Conservation (phyloP, 2,797 vertebrate genomes). For the Hylomyscus alleni region DNA sequence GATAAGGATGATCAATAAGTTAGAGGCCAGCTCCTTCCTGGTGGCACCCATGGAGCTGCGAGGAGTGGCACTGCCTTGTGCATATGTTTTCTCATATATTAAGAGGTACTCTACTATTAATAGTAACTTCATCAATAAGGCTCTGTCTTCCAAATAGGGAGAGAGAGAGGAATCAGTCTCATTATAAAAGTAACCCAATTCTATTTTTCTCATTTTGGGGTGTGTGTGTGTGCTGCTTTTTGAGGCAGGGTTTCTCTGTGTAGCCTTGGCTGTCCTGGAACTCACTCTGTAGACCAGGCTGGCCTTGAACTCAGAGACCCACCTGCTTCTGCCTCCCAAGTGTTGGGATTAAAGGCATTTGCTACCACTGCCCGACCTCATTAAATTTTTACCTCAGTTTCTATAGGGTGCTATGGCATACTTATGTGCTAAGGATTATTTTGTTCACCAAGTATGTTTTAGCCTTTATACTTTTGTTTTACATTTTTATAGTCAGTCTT, state of each 20-base stretch:
- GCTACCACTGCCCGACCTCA: not conserved
- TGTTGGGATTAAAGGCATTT: not conserved
- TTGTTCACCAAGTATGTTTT: slow-evolving; percentile 55
- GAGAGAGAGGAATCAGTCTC: not conserved
- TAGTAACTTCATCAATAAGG: not conserved
- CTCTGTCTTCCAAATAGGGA: not conserved
- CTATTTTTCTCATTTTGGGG: not conserved
- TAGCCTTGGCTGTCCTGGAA: not conserved
- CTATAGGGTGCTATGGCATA: not conserved
- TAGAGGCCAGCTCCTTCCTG: not conserved
- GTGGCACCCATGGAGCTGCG: not conserved
- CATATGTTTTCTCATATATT: not conserved
- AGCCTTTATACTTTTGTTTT: slow-evolving; percentile 28
- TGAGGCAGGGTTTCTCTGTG: not conserved
- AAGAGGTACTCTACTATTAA: not conserved
- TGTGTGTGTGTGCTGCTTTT: not conserved
- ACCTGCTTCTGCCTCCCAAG: not conserved
- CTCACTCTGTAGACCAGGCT: not conserved
- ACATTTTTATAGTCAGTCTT: slow-evolving; percentile 47
- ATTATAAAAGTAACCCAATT: not conserved
- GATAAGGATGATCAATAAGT: not conserved
- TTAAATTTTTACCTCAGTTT: not conserved
- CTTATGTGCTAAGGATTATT: slow-evolving; percentile 1
- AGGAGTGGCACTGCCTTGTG: not conserved
- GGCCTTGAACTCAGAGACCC: not conserved